Base-by-base conservation (phyloP, 2,113 vertebrate species). In the Dasypus novemcinctus region DNA sequence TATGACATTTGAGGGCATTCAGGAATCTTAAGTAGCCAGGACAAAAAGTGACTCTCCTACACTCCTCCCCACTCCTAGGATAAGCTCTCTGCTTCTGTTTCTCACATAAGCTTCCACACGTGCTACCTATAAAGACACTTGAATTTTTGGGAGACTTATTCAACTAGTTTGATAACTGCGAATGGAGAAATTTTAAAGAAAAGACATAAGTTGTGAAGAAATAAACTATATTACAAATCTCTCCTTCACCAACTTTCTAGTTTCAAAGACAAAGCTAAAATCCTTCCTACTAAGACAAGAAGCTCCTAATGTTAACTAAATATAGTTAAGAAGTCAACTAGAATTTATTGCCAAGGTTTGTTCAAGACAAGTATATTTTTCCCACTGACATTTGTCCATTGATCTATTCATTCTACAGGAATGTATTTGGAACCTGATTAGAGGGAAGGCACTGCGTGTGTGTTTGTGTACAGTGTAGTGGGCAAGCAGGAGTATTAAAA, bases 121-220 rank as follows among this genome's bases (percentile, higher is more conserved):
- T 12, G 46, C 64, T 21, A 90, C 2, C 20, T 69, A 72, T 9
- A 15, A 63, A 93, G 38, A 29, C 20, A 80, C 63, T 63, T 43
- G 21, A 69, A 93, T 71, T 80, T 66, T n/a, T 54, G 9, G 27
- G 54, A 91, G 43, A 72, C 52, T 46, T 91, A 86, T 57, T 54
- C 31, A 81, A 81, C 33, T 43, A 36, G 15, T 57, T 81, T 78
- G 61, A 46, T 79, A 59, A 49, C 15, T 52, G 61, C 57, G 7
- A 87, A 85, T 69, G 31, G n/a, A 75, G 8, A 89, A 83, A 75
- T 69, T 78, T 87, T 95, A 78, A 71, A 94, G 33, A 61, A 83
- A 86, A 80, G 43, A 29, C 21, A 68, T 43, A 61, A 27, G 71
- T 3, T 52, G 17, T 49, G 33, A 95, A 36, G 49, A 71, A 69